Evolutionary conservation across 2,113 vertebrate species (phyloP).

Genomic region (Dinomys branickii): DNA sequence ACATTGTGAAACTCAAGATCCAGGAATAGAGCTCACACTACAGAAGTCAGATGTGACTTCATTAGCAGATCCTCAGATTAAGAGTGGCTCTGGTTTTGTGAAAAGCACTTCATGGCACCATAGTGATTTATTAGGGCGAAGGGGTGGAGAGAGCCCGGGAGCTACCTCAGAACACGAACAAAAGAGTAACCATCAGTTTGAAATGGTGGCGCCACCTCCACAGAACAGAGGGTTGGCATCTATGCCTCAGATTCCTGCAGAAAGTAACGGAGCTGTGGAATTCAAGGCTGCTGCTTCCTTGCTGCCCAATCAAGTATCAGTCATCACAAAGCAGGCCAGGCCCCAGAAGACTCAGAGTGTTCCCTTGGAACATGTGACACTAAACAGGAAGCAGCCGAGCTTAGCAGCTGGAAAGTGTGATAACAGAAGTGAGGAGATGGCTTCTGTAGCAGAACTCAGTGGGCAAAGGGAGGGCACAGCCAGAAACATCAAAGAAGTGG

Average conservation of each 20-base stretch:
- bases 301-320: conserved; percentile 67
- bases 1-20: conserved; percentile 11
- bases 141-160: not conserved
- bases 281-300: not conserved
- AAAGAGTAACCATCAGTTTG: not conserved
- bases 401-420: not conserved
- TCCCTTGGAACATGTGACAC: fast-evolving
- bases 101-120: conserved; percentile 10
- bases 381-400: fast-evolving
- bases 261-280: not conserved
- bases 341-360: fast-evolving
- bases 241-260: fast-evolving
- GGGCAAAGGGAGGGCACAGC: not conserved
- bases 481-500: not conserved
- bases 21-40: not conserved
- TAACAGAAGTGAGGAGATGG: fast-evolving
- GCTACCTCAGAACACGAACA: not conserved
- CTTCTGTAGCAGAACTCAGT: not conserved
- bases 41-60: not conserved
- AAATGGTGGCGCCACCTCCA: not conserved
- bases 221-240: not conserved
- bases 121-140: not conserved
- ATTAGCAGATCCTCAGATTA: not conserved
- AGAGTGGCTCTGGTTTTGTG: not conserved
- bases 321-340: conserved; percentile 59